These are phyloP conservation scores for Himalopsyche phryganea DNA, from an alignment of 1,140 invertebrate genomes.

Conservation along the genomic window DNA sequence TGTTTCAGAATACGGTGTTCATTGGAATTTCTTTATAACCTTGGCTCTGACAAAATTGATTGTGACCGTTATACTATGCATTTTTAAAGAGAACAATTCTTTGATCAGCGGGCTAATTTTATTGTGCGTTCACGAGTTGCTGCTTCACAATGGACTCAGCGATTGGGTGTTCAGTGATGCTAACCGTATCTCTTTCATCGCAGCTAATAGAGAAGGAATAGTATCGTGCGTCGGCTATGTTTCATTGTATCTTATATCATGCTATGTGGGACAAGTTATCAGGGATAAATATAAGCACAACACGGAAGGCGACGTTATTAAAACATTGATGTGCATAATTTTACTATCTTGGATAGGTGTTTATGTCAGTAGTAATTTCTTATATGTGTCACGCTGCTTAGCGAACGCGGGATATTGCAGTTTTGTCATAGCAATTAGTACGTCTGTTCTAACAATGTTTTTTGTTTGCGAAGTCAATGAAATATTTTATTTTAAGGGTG, in stretches of 20 bases:
- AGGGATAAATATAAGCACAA: conserved; percentile 42
- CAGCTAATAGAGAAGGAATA: conserved; percentile 88
- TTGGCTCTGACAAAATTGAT: conserved; percentile 78
- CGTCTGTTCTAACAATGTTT: conserved; percentile 52
- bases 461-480: conserved; percentile 53
- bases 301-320: conserved; percentile 36
- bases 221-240: conserved; percentile 81
- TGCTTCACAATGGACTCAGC: conserved; percentile 61
- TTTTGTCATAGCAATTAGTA: conserved; percentile 66
- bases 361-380: conserved; percentile 46
- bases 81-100: conserved; percentile 44
- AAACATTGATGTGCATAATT: conserved; percentile 43
- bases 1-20: conserved; percentile 87
- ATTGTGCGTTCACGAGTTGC: conserved; percentile 66
- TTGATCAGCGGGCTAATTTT: conserved; percentile 53
- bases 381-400: conserved; percentile 64
- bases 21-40: conserved; percentile 98
- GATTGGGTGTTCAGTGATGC: conserved; percentile 68
- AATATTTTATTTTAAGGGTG: conserved; percentile 7
- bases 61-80: conserved; percentile 57
- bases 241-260: conserved; percentile 73
- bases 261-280: conserved; percentile 64
- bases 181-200: conserved; percentile 60
- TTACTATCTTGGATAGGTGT: conserved; percentile 48
- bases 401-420: conserved; percentile 74